phyloP scores from a whole-genome alignment of 2,888 invertebrate genomes.

The Drosophila picticornis region DNA sequence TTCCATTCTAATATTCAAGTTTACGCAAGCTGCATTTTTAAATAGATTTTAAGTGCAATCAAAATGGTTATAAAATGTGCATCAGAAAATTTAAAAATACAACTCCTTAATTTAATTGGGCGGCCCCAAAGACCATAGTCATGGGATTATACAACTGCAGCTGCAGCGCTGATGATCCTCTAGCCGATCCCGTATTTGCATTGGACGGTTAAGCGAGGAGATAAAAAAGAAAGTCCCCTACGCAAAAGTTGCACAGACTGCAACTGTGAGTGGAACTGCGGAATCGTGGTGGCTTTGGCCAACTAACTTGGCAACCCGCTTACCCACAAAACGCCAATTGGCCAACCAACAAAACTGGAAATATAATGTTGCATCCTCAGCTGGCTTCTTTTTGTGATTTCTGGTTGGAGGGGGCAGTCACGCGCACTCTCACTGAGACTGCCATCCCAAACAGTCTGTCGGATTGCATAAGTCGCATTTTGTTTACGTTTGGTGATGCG shows the following conservation, averaged over 20 bases:
- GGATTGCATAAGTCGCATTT: constrained; percentile 68
- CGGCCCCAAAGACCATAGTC: constrained; percentile 25
- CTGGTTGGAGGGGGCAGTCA: constrained; percentile 27
- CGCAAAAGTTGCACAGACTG: constrained; percentile 21
- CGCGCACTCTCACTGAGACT: constrained; percentile 63
- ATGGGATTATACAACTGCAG: constrained; percentile 59
- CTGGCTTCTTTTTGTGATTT: constrained; percentile 46
- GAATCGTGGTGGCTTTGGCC: constrained; percentile 31
- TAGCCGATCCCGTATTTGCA: constrained; percentile 6
- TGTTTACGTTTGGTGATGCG: constrained; percentile 55
- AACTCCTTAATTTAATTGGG: constrained; percentile 35
- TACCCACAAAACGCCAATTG: constrained; percentile 57
- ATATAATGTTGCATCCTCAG: constrained; percentile 63
- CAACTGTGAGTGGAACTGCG: constrained; percentile 22
- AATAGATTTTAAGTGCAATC: neutral
- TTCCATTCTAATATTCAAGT: neutral
- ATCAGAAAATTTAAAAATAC: neutral
- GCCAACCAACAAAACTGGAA: constrained; percentile 63
- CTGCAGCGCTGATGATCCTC: constrained; percentile 40
- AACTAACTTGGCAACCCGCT: constrained; percentile 67
- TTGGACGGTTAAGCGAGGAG: constrained; percentile 22
- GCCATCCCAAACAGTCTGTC: constrained; percentile 36
- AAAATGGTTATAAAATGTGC: constrained; percentile 4
- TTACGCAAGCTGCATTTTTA: neutral
- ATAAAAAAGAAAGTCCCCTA: constrained; percentile 60